A percentile compares a stretch with the other conserved stretches of the same genome.
These are phyloP conservation scores for Sphaeramia orbicularis DNA, from an alignment of 2,797 vertebrate genomes.

Conservation along the genomic window DNA sequence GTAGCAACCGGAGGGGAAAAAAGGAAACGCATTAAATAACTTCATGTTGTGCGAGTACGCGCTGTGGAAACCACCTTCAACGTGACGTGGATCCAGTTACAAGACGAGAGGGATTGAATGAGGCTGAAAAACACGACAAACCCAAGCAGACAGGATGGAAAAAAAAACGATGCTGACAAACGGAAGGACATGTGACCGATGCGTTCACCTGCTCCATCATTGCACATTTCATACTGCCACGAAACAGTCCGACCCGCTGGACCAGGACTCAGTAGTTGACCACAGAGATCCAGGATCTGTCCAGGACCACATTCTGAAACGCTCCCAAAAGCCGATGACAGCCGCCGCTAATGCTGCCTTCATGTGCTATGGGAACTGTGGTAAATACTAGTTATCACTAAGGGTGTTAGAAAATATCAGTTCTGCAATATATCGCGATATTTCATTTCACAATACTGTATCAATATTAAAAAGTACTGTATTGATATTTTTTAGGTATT, in stretches of 20 bases:
- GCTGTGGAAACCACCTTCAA: conserved; percentile 41
- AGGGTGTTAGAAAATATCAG: no score
- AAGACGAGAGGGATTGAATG: neutral
- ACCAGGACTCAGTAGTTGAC: conserved; percentile 82
- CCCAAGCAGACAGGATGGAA: conserved; percentile 50
- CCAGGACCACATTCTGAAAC: conserved; percentile 59
- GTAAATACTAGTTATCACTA: no score
- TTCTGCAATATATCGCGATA: no score
- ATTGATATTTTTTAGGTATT: no score
- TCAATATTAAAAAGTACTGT: no score
- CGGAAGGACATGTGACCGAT: conserved; percentile 54
- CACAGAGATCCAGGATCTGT: conserved; percentile 71
- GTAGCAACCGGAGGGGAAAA: no score
- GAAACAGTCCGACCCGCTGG: conserved; percentile 57
- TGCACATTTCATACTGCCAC: conserved; percentile 69
- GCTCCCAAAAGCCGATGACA: conserved; percentile 47
- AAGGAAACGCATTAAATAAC: conserved; percentile 16
- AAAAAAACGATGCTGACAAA: no score
- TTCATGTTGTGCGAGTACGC: no score
- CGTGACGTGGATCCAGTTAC: no score
- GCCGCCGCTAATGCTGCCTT: conserved; percentile 62
- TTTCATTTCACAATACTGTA: no score
- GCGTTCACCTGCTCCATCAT: conserved; percentile 68
- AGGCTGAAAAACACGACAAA: conserved; percentile 31
- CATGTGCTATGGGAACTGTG: no score